phyloP scores from a whole-genome alignment of 2,113 vertebrate species.

The Dromiciops gliroides region DNA sequence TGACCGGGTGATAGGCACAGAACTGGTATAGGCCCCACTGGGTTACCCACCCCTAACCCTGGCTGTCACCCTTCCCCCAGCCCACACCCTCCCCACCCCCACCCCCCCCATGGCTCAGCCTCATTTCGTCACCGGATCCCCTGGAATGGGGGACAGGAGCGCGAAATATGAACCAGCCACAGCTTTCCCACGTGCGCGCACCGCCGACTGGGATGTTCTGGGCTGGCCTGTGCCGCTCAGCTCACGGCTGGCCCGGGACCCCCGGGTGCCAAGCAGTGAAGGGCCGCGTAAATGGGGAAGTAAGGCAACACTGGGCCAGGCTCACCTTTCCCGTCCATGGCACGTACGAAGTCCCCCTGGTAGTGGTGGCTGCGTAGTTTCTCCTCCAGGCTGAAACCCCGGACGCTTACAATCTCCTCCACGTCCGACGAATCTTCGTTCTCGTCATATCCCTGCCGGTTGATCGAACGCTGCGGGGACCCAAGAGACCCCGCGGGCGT shows the following conservation, averaged over 20 bases:
- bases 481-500: conserved; percentile 73
- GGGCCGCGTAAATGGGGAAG: neutral
- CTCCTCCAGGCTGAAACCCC: conserved; percentile 96
- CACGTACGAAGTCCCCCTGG: conserved; percentile 88
- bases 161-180: conserved; percentile 85
- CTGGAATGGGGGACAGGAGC: conserved; percentile 82
- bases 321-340: conserved; percentile 96
- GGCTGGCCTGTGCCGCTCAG: neutral
- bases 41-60: neutral
- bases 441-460: conserved; percentile 94
- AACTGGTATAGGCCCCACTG: conserved; percentile 61
- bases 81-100: conserved; percentile 55
- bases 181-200: conserved; percentile 81
- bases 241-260: neutral
- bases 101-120: conserved; percentile 64
- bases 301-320: neutral
- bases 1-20: conserved; percentile 28
- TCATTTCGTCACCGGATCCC: conserved; percentile 83
- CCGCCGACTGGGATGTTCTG: neutral
- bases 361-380: conserved; percentile 92
- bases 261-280: neutral
- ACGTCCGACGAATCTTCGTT: conserved; percentile 96
- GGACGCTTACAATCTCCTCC: conserved; percentile 94
- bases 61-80: conserved; percentile 34
- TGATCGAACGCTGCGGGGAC: conserved; percentile 90